Evolutionary conservation across 1,140 invertebrate species (phyloP).

Genomic region (Drosophila varians): DNA sequence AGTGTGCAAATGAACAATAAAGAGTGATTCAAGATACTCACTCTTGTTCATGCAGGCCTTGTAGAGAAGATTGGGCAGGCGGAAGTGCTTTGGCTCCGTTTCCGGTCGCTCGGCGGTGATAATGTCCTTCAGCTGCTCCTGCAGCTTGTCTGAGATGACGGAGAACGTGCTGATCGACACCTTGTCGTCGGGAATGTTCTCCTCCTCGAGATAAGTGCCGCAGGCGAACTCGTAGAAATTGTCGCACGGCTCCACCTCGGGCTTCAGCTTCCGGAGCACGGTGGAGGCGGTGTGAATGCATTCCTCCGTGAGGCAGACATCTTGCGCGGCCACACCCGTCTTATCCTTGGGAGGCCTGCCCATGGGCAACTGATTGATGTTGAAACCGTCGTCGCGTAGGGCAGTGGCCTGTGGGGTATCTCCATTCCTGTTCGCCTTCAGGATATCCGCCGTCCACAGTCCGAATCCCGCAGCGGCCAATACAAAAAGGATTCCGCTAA

Average conservation of each 20-base stretch:
- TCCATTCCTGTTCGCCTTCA: slow-evolving; percentile 6
- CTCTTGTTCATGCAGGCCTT: slow-evolving; percentile 94
- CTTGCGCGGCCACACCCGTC: slow-evolving; percentile 21
- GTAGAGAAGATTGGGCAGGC: slow-evolving; percentile 91
- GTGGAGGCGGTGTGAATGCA: slow-evolving; percentile 90
- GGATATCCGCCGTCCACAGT: slow-evolving; percentile 85
- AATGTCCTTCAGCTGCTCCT: slow-evolving; percentile 90
- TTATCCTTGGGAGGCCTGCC: slow-evolving; percentile 29
- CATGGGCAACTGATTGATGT: slow-evolving; percentile 55
- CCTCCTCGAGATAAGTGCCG: slow-evolving; percentile 89
- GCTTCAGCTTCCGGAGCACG: slow-evolving; percentile 90
- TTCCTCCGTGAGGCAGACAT: slow-evolving; percentile 86
- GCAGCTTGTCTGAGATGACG: slow-evolving; percentile 90
- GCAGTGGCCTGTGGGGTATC: slow-evolving; percentile 57
- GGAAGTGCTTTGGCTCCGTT: slow-evolving; percentile 89
- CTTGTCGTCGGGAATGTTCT: slow-evolving; percentile 92
- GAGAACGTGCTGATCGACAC: slow-evolving; percentile 92
- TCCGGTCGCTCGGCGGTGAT: slow-evolving; percentile 88
- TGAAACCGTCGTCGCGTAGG: slow-evolving; percentile 46
- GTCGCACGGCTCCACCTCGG: slow-evolving; percentile 92
- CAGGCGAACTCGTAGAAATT: slow-evolving; percentile 95
- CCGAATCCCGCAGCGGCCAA: slow-evolving; percentile 88
- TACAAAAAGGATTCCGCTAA: slow-evolving; percentile 87
- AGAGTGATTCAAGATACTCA: too few relatives aligned
- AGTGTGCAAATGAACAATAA: too few relatives aligned